These are phyloP conservation scores for Sander lucioperca DNA, from an alignment of 2,113 vertebrate genomes.

Conservation along the genomic window DNA sequence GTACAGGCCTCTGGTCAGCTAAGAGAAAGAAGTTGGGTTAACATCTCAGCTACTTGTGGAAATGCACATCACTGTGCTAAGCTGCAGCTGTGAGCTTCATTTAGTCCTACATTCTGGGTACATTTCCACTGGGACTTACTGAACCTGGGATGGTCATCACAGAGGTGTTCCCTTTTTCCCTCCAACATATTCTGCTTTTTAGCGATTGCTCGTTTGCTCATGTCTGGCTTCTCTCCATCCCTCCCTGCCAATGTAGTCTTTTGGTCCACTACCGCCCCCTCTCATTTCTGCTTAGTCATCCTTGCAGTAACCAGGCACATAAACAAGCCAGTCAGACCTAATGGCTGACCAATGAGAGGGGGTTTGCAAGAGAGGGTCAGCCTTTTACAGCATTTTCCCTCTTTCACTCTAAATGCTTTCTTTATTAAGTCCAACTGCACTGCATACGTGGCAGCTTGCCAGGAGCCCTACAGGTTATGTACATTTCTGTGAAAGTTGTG, in stretches of 20 bases:
- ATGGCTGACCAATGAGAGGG: conserved; percentile 42
- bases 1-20: conserved; percentile 38
- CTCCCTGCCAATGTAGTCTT: conserved; percentile 32
- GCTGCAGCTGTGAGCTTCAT: conserved; percentile 51
- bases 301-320: conserved; percentile 72
- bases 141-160: conserved; percentile 15
- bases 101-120: conserved; percentile 42
- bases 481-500: conserved; percentile 48
- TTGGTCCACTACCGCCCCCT: conserved; percentile 36
- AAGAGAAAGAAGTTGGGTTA: conserved; percentile 41
- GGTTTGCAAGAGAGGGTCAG: conserved; percentile 25
- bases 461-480: conserved; percentile 52
- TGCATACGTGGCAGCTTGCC: conserved; percentile 47
- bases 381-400: conserved; percentile 41
- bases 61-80: conserved; percentile 66
- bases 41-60: conserved; percentile 66
- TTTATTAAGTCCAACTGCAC: conserved; percentile 65
- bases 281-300: conserved; percentile 78
- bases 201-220: conserved; percentile 28
- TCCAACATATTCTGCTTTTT: conserved; percentile 16
- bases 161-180: neutral
- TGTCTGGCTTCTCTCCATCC: conserved; percentile 32
- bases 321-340: conserved; percentile 63
- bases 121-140: conserved; percentile 57
- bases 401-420: conserved; percentile 69